Percentiles rank a stretch among this genome's conserved stretches.
phyloP scores from a whole-genome alignment of 2,888 invertebrate genomes.

The Hetaerina titia region DNA sequence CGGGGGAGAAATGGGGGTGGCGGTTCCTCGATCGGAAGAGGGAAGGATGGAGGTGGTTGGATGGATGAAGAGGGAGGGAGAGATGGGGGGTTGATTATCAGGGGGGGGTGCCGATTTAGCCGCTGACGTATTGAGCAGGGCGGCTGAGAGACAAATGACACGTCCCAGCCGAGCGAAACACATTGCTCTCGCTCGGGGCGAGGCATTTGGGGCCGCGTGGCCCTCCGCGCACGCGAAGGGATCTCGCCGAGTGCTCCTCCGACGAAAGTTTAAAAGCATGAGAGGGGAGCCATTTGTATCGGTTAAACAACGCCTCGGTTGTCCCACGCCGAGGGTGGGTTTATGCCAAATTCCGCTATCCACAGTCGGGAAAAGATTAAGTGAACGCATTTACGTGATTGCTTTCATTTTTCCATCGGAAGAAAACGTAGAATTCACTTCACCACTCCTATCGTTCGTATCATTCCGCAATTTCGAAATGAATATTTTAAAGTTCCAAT shows the following conservation, averaged over 20 bases:
- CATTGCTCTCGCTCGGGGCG: background rate
- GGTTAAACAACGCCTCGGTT: background rate
- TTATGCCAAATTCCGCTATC: background rate
- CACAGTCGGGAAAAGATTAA: background rate
- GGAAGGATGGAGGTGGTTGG: background rate
- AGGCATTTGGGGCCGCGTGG: background rate
- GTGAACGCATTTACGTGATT: background rate
- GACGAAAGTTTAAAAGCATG: background rate
- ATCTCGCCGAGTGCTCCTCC: background rate
- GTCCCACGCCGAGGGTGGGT: background rate
- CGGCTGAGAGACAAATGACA: background rate
- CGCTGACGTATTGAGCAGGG: conserved; percentile 35
- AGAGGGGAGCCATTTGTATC: background rate
- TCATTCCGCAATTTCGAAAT: background rate
- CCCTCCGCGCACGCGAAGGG: background rate
- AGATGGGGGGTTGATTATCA: background rate
- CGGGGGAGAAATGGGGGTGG: background rate
- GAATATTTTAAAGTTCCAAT: background rate
- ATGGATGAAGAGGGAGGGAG: background rate
- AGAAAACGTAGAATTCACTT: background rate
- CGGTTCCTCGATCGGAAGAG: background rate
- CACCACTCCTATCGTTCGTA: background rate
- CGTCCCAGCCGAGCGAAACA: background rate
- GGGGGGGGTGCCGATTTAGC: background rate
- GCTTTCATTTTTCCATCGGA: background rate